phyloP scores from a whole-genome alignment of 2,797 vertebrate species.

The Ptychadena robeensis region DNA sequence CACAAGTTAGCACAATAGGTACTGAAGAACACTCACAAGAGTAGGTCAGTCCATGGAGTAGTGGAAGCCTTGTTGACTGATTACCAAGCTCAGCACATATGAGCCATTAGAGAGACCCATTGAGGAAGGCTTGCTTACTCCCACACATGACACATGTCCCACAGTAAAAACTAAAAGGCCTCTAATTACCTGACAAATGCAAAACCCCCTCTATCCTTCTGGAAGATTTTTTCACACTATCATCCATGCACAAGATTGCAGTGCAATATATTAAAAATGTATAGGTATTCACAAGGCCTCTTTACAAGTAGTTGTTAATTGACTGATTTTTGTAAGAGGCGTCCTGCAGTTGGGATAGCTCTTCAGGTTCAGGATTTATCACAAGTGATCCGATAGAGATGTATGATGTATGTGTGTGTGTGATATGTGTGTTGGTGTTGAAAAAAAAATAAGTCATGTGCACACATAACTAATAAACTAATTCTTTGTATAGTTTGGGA shows the following conservation, averaged over 20 bases:
- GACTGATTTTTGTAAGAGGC: conserved; percentile 77
- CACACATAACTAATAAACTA: no score
- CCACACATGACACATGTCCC: conserved; percentile 76
- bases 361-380: no score
- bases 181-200: conserved; percentile 84
- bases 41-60: conserved; percentile 32
- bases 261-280: conserved; percentile 73
- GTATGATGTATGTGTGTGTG: no score
- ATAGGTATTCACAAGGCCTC: conserved; percentile 78
- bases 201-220: conserved; percentile 72
- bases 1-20: conserved; percentile 15
- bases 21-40: conserved; percentile 60
- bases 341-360: conserved; percentile 37
- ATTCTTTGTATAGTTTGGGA: no score
- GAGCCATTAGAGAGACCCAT: conserved; percentile 68
- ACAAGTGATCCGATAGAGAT: no score
- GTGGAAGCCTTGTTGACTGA: conserved; percentile 70
- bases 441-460: no score
- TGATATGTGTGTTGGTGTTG: no score
- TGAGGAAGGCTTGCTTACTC: conserved; percentile 78
- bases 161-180: conserved; percentile 77
- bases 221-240: conserved; percentile 69
- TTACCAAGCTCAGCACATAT: conserved; percentile 70
- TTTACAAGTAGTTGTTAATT: conserved; percentile 75
- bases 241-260: conserved; percentile 74